These are phyloP conservation scores for Rhincodon typus DNA, from an alignment of 2,797 vertebrate genomes.

Conservation along the genomic window DNA sequence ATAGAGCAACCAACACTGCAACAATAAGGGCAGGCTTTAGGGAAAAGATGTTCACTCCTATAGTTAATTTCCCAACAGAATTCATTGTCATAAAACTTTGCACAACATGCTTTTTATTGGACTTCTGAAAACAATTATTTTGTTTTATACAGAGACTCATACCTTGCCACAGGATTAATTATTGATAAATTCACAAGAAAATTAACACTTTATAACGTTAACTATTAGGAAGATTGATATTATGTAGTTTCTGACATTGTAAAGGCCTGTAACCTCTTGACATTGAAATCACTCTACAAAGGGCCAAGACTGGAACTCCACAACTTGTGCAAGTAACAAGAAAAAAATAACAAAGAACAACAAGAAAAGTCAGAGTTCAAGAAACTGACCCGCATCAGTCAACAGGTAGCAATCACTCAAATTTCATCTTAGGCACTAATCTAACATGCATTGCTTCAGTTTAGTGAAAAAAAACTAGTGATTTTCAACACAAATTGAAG, in stretches of 20 bases:
- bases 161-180: background rate
- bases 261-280: background rate
- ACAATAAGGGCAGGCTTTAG: background rate
- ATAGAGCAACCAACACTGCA: background rate
- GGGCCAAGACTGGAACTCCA: background rate
- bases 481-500: background rate
- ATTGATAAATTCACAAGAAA: background rate
- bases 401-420: background rate
- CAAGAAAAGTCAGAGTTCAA: background rate
- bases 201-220: background rate
- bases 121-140: background rate
- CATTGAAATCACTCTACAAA: background rate
- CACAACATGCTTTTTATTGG: background rate
- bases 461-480: background rate
- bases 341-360: background rate
- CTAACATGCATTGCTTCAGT: background rate
- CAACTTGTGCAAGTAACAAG: background rate
- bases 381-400: background rate
- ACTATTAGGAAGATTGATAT: background rate
- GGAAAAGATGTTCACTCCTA: background rate
- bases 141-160: background rate
- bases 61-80: background rate
- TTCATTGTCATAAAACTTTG: background rate
- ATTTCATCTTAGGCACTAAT: background rate
- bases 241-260: background rate